These are phyloP conservation scores for Anastrepha obliqua DNA, from an alignment of 1,140 invertebrate species.

Conservation along the genomic window DNA sequence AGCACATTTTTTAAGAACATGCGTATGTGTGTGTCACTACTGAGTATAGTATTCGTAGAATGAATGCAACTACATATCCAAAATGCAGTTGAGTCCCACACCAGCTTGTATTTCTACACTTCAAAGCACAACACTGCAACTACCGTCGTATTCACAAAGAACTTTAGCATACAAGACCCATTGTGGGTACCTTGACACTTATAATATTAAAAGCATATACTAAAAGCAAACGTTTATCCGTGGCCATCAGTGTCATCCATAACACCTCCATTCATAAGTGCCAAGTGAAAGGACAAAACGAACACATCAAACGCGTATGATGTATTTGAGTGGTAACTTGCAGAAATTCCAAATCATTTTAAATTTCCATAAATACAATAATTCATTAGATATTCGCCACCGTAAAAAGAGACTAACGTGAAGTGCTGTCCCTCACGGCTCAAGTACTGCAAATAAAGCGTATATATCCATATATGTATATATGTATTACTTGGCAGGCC, in stretches of 20 bases:
- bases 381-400: not conserved
- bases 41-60: no score
- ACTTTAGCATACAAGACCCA: not conserved
- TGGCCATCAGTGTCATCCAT: slow-evolving; percentile 46
- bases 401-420: not conserved
- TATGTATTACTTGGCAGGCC: not conserved
- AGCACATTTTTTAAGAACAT: no score
- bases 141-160: no score
- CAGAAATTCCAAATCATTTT: slow-evolving; percentile 10
- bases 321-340: slow-evolving; percentile 1
- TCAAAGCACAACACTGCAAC: no score
- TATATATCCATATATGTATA: not conserved
- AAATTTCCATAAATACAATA: slow-evolving; percentile 51
- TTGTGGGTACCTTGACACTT: not conserved
- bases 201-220: not conserved
- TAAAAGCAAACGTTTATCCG: not conserved
- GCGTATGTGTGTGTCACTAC: no score
- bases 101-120: no score
- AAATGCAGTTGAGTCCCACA: no score
- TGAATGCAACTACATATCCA: no score
- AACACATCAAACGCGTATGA: slow-evolving; percentile 9
- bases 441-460: not conserved
- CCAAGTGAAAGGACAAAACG: slow-evolving; percentile 6
- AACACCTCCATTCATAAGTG: slow-evolving; percentile 7
- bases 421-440: not conserved